Percentiles rank a stretch among this genome's conserved stretches.
These are phyloP conservation scores for Protodeltote pygarga DNA, from an alignment of 2,888 invertebrate species.

Conservation along the genomic window DNA sequence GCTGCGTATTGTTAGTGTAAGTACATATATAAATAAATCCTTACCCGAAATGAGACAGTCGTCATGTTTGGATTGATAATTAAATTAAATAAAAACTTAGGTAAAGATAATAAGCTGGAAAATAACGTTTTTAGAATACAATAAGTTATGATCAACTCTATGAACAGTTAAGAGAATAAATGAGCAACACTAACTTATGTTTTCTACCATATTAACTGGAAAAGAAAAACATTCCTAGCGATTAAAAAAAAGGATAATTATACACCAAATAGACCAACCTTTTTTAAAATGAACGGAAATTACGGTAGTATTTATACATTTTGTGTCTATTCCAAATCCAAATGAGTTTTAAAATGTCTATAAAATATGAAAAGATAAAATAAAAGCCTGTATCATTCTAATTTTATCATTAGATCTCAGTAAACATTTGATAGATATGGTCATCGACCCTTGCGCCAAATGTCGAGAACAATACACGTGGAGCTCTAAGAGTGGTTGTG, in stretches of 20 bases:
- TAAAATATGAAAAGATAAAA: constrained; percentile 18
- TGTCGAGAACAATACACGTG: constrained; percentile 81
- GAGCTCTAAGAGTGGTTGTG: constrained; percentile 64
- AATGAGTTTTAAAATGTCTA: neutral
- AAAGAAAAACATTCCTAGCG: neutral
- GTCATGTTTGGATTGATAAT: neutral
- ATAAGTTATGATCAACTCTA: constrained; percentile 28
- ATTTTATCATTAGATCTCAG: constrained; percentile 63
- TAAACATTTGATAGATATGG: constrained; percentile 73
- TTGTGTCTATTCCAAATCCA: too few relatives aligned
- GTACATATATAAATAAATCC: constrained; percentile 1
- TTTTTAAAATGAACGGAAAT: too few relatives aligned
- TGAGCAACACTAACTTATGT: constrained; percentile 24
- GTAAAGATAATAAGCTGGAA: constrained; percentile 29
- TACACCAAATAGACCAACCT: too few relatives aligned
- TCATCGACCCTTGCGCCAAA: constrained; percentile 77
- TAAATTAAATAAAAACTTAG: constrained; percentile 1
- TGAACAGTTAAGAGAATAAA: constrained; percentile 30
- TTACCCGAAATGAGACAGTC: neutral
- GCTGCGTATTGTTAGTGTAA: too few relatives aligned
- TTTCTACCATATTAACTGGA: neutral
- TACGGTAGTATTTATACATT: too few relatives aligned
- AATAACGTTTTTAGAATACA: constrained; percentile 52
- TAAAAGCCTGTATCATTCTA: constrained; percentile 53
- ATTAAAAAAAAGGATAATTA: too few relatives aligned